phyloP scores from a whole-genome alignment of 2,797 vertebrate genomes.

The Pagetopsis macropterus region DNA sequence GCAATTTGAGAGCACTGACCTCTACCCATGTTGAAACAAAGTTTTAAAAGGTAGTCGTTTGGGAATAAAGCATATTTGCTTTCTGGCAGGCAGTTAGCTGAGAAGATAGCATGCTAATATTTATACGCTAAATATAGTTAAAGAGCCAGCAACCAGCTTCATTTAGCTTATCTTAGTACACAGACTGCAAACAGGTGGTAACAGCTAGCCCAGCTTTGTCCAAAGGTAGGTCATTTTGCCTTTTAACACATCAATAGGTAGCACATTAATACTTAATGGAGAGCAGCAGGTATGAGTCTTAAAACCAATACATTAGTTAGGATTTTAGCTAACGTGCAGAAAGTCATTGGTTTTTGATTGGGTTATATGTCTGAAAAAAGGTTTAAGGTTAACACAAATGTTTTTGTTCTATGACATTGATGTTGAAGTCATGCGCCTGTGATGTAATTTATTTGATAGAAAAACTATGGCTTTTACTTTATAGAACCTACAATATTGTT shows the following conservation, averaged over 20 bases:
- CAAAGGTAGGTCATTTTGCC: neutral
- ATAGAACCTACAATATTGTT: too few species aligned
- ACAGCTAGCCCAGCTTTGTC: neutral
- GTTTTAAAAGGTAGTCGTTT: neutral
- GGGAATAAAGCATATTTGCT: neutral
- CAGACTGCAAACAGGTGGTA: neutral
- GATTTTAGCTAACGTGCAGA: too few species aligned
- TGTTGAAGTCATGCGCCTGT: too few species aligned
- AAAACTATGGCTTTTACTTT: too few species aligned
- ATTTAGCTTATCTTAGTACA: neutral
- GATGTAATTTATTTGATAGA: too few species aligned
- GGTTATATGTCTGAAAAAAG: too few species aligned
- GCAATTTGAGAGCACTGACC: conserved; percentile 1
- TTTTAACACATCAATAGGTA: neutral
- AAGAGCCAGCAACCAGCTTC: neutral
- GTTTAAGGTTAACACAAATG: too few species aligned
- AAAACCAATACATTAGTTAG: too few species aligned
- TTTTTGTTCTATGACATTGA: too few species aligned
- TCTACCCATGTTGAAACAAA: neutral
- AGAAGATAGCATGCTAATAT: neutral
- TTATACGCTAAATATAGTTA: neutral
- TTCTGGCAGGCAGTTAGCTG: neutral
- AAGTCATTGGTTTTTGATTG: too few species aligned
- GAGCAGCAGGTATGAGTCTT: too few species aligned
- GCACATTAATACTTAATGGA: neutral